Conservation (phyloP, 1,140 invertebrate species). For the Drosophila mojavensis region DNA sequence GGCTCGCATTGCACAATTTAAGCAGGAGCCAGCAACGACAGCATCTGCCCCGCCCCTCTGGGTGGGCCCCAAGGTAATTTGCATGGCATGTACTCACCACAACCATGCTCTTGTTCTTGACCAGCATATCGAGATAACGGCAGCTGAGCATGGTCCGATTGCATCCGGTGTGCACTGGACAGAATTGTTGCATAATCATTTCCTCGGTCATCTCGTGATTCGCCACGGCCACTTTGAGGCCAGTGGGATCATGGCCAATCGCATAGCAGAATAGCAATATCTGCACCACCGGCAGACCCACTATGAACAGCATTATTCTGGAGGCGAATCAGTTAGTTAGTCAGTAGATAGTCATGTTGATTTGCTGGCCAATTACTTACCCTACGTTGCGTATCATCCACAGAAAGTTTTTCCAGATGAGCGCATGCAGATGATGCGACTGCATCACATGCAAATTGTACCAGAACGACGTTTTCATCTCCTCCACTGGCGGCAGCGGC, state of each 20-base stretch:
- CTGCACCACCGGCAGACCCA: constrained; percentile 95
- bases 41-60: not conserved
- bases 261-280: constrained; percentile 97
- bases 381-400: constrained; percentile 96
- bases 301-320: constrained; percentile 95
- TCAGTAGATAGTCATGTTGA: not conserved
- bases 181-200: constrained; percentile 85
- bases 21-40: constrained; percentile 64
- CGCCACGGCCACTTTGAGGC: constrained; percentile 92
- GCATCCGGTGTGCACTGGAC: constrained; percentile 86
- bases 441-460: constrained; percentile 89
- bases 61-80: constrained; percentile 58
- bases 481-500: constrained; percentile 87
- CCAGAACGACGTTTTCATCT: constrained; percentile 84
- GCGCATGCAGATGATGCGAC: constrained; percentile 90
- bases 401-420: constrained; percentile 96
- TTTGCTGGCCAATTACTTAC: constrained; percentile 85
- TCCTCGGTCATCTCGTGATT: constrained; percentile 91
- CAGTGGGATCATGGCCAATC: constrained; percentile 94
- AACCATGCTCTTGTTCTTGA: constrained; percentile 86
- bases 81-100: constrained; percentile 85
- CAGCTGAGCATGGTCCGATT: constrained; percentile 90
- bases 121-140: constrained; percentile 89
- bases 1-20: constrained; percentile 64
- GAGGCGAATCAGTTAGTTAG: constrained; percentile 14